Evolutionary conservation across 2,888 invertebrate species (phyloP), one percentile per base, ranked within the genome.

Genomic region (Eudasyphora cyanicolor): DNA sequence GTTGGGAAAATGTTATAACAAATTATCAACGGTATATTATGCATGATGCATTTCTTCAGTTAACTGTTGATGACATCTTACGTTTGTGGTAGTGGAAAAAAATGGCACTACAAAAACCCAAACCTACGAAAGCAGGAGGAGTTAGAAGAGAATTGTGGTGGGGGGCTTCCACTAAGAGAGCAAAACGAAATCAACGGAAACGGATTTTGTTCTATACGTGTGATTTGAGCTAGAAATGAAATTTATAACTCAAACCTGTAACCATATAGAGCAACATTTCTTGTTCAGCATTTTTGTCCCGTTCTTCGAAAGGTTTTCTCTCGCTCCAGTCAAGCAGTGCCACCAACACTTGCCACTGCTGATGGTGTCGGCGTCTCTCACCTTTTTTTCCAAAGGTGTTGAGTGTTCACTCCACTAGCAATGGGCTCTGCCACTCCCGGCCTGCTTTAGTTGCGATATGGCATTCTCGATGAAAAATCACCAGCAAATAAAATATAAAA

Each of bases 21-120:
- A 84, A 84, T 84, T 84, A 84, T 84, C 78, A 84, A 79, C 84
- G 84, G 78, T 84, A 84, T 84, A 84, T 84, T 84, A 84, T 84
- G 81, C 81, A 84, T 84, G 84, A 84, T 84, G 84, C 84, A 84
- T 84, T 84, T 84, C 84, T 76, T 81, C 81, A 84, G 81, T 84
- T 84, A 84, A 84, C 84, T 84, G 84, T 76, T 84, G 84, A 84
- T 84, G 84, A 84, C 84, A 84, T 81, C 73, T 81, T 67, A 76
- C 57, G 67, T 73, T 77, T 76, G 80, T 79, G 71, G 75, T 79
- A 45, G 45, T 70, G 35, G 10, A 35, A 51, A 49, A 69, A 74
- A 45, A 35, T 21, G 60, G 60, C 60, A 10, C 64, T 2, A 64
- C 7, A 57, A 45, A 62, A 60, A 70, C 6, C 3, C 49, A 51